Evolutionary conservation across 2,888 invertebrate genomes (phyloP).

Genomic region (Heterodera filipjevi): DNA sequence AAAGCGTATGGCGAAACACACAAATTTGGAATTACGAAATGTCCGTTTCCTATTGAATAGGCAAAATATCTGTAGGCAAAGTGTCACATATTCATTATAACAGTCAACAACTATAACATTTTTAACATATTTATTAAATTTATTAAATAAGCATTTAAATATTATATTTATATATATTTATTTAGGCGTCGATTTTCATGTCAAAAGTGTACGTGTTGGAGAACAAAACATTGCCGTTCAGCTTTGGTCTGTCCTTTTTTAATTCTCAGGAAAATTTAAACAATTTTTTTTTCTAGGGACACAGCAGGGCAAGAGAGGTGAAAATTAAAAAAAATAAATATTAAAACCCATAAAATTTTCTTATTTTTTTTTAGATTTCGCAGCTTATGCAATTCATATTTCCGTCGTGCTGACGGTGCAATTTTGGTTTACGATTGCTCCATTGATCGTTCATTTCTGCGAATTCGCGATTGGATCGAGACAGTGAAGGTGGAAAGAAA

Average conservation of each 20-base stretch:
- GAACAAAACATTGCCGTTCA: slow-evolving; percentile 69
- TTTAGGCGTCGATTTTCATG: slow-evolving; percentile 71
- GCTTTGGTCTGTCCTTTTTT: slow-evolving; percentile 65
- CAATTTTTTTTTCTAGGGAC: slow-evolving; percentile 66
- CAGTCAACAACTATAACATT: too few species aligned
- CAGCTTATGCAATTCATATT: slow-evolving; percentile 73
- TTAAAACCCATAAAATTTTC: background rate
- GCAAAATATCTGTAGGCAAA: too few species aligned
- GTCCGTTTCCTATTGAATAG: too few species aligned
- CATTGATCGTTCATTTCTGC: slow-evolving; percentile 71
- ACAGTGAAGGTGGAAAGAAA: slow-evolving; percentile 69
- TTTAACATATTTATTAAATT: too few species aligned
- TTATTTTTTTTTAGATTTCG: slow-evolving; percentile 68
- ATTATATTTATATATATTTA: too few species aligned
- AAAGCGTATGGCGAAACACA: too few species aligned
- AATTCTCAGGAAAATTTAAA: background rate
- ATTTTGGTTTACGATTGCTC: slow-evolving; percentile 72
- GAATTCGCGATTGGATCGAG: slow-evolving; percentile 72
- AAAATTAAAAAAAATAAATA: slow-evolving; percentile 24
- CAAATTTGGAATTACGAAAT: too few species aligned
- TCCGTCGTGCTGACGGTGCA: slow-evolving; percentile 73
- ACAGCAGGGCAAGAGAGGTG: slow-evolving; percentile 72
- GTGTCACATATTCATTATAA: too few species aligned
- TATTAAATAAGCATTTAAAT: too few species aligned
- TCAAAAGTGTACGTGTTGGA: slow-evolving; percentile 71